Conservation (phyloP, 2,888 invertebrate genomes). For the Plusia festucae region DNA sequence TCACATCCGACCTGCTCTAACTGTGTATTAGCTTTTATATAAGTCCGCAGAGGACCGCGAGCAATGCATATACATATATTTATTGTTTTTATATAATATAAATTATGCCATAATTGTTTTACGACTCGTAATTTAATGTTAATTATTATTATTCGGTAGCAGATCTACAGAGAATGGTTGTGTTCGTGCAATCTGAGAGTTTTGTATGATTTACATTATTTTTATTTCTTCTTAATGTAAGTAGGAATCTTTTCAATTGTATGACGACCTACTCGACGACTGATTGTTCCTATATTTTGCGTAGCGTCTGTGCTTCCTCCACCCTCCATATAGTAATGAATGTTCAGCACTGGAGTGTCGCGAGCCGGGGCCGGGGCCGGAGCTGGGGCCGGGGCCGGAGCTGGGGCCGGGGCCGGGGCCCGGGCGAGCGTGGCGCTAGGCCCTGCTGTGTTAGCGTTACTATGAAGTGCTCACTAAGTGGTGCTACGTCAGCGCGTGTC, state of each 20-base stretch:
- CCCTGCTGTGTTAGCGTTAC: constrained; percentile 14
- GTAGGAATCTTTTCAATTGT: constrained; percentile 72
- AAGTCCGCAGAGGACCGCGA: constrained; percentile 57
- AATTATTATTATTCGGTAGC: constrained; percentile 72
- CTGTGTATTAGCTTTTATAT: constrained; percentile 52
- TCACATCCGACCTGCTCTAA: constrained; percentile 38
- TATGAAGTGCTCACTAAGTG: constrained; percentile 71
- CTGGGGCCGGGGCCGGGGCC: constrained; percentile 1
- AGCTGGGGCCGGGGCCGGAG: constrained; percentile 3
- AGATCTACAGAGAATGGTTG: constrained; percentile 63
- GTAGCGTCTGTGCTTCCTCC: constrained; percentile 72
- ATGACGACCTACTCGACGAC: constrained; percentile 74
- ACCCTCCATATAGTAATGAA: constrained; percentile 24
- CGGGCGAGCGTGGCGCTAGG: constrained; percentile 1
- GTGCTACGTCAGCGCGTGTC: constrained; percentile 67
- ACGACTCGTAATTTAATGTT: constrained; percentile 80
- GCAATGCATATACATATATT: constrained; percentile 73
- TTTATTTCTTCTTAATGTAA: constrained; percentile 69
- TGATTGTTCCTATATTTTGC: constrained; percentile 76
- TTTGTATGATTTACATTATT: constrained; percentile 70
- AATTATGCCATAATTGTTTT: constrained; percentile 86
- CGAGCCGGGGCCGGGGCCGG: neutral
- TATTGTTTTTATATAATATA: constrained; percentile 79
- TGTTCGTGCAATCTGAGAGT: constrained; percentile 66
- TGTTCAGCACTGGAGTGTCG: neutral